These are phyloP conservation scores for Ephialtes manifestator DNA, from an alignment of 2,888 invertebrate genomes.

Conservation along the genomic window DNA sequence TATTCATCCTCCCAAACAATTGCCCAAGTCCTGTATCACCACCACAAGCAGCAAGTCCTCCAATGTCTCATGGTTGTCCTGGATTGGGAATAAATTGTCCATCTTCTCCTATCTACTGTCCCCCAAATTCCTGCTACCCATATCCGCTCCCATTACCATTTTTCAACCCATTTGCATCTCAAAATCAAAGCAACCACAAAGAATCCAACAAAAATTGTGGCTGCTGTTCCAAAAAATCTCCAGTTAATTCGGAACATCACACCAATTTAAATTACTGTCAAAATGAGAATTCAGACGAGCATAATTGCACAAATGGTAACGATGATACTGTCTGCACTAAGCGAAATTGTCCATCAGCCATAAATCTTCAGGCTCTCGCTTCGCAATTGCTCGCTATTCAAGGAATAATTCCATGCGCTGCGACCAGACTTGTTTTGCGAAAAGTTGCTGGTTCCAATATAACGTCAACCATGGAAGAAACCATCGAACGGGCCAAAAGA, in stretches of 20 bases:
- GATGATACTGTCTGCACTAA: slow-evolving; percentile 78
- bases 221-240: slow-evolving; percentile 56
- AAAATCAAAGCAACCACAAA: slow-evolving; percentile 7
- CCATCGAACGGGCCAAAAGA: slow-evolving; percentile 78
- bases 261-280: not conserved
- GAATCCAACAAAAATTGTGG: slow-evolving; percentile 51
- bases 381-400: slow-evolving; percentile 82
- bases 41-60: slow-evolving; percentile 38
- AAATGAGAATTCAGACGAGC: slow-evolving; percentile 66
- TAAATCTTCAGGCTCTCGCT: slow-evolving; percentile 82
- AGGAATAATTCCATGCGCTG: slow-evolving; percentile 81
- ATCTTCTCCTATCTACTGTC: slow-evolving; percentile 63
- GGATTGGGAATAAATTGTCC: slow-evolving; percentile 63
- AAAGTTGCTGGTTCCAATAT: slow-evolving; percentile 81
- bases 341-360: slow-evolving; percentile 80
- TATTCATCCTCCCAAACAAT: slow-evolving; percentile 80
- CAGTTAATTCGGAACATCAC: not conserved
- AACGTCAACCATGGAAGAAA: slow-evolving; percentile 78
- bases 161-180: slow-evolving; percentile 67
- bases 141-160: slow-evolving; percentile 76
- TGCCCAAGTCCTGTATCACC: slow-evolving; percentile 64
- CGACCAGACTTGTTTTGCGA: slow-evolving; percentile 79
- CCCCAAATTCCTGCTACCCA: slow-evolving; percentile 75
- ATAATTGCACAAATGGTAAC: slow-evolving; percentile 71
- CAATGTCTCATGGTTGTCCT: slow-evolving; percentile 58